A percentile compares a stretch with the other conserved stretches of the same genome.
Evolutionary conservation across 1,140 invertebrate genomes (phyloP).

Genomic region (Philopotamus ludificatus): DNA sequence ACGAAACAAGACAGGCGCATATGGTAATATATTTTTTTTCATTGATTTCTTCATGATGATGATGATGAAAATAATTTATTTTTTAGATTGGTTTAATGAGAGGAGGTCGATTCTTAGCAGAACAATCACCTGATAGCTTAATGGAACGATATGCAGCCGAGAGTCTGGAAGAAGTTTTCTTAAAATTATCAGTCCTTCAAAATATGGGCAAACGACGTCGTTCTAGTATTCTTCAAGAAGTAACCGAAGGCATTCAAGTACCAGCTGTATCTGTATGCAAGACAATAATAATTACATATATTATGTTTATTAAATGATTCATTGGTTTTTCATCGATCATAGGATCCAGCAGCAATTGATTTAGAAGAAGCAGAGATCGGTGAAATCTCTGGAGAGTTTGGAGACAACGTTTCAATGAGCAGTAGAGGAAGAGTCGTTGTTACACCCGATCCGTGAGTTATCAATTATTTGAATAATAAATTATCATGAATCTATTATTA

Average conservation of each 20-base stretch:
- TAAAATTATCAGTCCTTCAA: slow-evolving; percentile 83
- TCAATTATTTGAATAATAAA: slow-evolving; percentile 4
- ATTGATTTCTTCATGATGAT: too few species aligned
- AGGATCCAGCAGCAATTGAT: slow-evolving; percentile 61
- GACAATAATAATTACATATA: slow-evolving; percentile 1
- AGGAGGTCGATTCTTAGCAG: slow-evolving; percentile 85
- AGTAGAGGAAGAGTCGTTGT: slow-evolving; percentile 63
- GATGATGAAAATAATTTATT: slow-evolving; percentile 9
- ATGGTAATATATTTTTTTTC: slow-evolving; percentile 62
- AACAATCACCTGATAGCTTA: slow-evolving; percentile 80
- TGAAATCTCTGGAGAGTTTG: slow-evolving; percentile 83
- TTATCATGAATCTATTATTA: slow-evolving; percentile 11
- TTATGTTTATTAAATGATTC: slow-evolving; percentile 12
- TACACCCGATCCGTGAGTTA: slow-evolving; percentile 48
- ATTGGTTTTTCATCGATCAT: slow-evolving; percentile 22
- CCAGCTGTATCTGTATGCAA: slow-evolving; percentile 57
- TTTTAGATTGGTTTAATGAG: slow-evolving; percentile 89
- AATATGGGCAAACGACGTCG: slow-evolving; percentile 75
- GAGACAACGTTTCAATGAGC: slow-evolving; percentile 76
- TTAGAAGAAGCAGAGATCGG: slow-evolving; percentile 65
- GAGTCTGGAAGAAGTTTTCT: slow-evolving; percentile 88
- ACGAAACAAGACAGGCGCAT: slow-evolving; percentile 90
- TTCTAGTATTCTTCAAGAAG: slow-evolving; percentile 72
- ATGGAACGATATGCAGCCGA: slow-evolving; percentile 75
- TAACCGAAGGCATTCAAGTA: slow-evolving; percentile 65